Evolutionary conservation across 2,113 vertebrate species (phyloP), one percentile per base, ranked within the genome.

Genomic region (Sciurus niger): DNA sequence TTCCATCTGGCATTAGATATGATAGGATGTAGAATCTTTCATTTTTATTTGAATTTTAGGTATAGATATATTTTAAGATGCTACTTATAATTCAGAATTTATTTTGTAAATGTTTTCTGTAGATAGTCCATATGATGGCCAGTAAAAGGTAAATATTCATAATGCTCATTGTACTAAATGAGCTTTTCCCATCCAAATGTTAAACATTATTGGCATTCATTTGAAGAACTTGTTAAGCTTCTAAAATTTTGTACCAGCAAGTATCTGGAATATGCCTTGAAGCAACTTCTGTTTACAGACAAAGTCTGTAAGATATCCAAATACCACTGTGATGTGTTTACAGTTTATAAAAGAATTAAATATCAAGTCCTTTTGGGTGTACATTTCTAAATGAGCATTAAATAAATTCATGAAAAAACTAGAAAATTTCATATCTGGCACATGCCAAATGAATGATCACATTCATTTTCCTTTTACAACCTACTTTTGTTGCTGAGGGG

Each of bases 221-320:
- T 95, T 96, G 97, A 92, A 95, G 65, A 94, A 96, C 73, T 96
- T 96, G 55, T 51, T 91, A 96, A 93, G 58, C 60, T 96, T 95
- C 85, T 90, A 93, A 97, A 96, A 85, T 96, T 98, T 83, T 93
- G 55, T 83, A 96, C 82, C 91, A 97, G 65, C 20, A 89, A 92
- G 16, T 68, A 74, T 68, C 91, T 96, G 96, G 93, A 98, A 97
- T 65, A 88, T 95, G 93, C 51, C 98, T 89, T 51, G 30, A 97
- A 96, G 80, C 86, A 97, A 90, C 18, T 97, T 95, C 89, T 97
- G 88, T 97, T 97, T 96, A 95, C 24, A 97, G 97, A 98, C 97
- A 70, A 96, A 95, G 86, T 93, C 82, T 95, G 96, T 95, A 97
- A 92, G 89, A 92, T 93, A 93, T 97, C 95, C 96, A 97, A 97